Evolutionary conservation across 2,888 invertebrate genomes (phyloP).

Genomic region (Pomacea canaliculata): DNA sequence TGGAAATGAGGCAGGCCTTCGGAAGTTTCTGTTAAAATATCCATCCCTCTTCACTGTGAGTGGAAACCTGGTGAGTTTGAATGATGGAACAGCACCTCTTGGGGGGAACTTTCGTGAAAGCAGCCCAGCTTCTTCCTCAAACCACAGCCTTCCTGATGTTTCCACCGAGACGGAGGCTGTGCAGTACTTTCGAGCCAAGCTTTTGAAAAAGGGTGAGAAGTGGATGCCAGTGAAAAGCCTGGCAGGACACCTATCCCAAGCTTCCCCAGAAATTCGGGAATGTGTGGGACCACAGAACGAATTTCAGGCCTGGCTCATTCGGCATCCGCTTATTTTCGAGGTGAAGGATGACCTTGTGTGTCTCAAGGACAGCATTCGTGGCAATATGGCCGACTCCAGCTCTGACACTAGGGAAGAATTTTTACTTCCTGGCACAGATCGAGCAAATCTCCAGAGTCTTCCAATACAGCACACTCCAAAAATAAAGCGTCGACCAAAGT

Average conservation of each 20-base stretch:
- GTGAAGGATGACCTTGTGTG: conserved; percentile 68
- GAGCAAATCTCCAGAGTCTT: conserved; percentile 19
- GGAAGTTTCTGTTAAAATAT: conserved; percentile 96
- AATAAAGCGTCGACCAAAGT: conserved; percentile 55
- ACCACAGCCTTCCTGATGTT: conserved; percentile 59
- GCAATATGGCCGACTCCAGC: conserved; percentile 58
- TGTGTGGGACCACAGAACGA: conserved; percentile 70
- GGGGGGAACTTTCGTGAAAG: conserved; percentile 64
- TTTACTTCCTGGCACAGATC: conserved; percentile 17
- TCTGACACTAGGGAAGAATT: conserved; percentile 53
- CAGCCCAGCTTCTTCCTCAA: conserved; percentile 58
- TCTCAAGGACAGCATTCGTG: conserved; percentile 62
- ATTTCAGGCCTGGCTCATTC: conserved; percentile 67
- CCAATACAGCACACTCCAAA: conserved; percentile 48
- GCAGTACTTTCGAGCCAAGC: conserved; percentile 95
- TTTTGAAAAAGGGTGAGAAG: conserved; percentile 92
- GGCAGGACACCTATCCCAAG: conserved; percentile 95
- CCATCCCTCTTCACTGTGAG: conserved; percentile 95
- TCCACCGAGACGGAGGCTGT: conserved; percentile 89
- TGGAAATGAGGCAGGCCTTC: conserved; percentile 93
- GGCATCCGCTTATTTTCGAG: conserved; percentile 69
- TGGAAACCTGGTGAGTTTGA: conserved; percentile 71
- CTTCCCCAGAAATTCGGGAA: conserved; percentile 91
- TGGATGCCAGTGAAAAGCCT: conserved; percentile 97
- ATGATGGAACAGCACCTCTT: conserved; percentile 66